Percentiles rank a stretch among this genome's conserved stretches.
Conservation (phyloP, 2,888 invertebrate species). For the Agrenia bidenticulata region DNA sequence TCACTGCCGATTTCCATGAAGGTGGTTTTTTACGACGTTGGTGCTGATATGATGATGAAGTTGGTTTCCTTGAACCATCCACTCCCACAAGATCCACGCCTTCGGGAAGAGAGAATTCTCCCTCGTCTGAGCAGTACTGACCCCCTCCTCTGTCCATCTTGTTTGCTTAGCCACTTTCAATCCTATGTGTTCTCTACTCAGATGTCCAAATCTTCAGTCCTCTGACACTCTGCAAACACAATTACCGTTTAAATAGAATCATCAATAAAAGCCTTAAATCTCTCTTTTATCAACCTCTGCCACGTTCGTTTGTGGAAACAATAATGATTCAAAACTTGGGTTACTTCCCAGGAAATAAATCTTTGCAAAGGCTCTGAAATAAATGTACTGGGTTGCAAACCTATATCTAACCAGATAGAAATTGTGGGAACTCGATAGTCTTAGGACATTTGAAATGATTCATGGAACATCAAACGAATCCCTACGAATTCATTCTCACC, state of each 20-base stretch:
- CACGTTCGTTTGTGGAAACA: too few relatives aligned
- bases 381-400: too few relatives aligned
- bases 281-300: too few relatives aligned
- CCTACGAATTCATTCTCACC: too few relatives aligned
- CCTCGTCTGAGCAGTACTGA: constrained; percentile 51
- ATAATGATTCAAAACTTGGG: too few relatives aligned
- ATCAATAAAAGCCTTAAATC: too few relatives aligned
- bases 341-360: too few relatives aligned
- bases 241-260: constrained; percentile 7
- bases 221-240: constrained; percentile 7
- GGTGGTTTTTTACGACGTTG: constrained; percentile 37
- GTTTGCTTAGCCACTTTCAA: constrained; percentile 20
- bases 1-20: constrained; percentile 50
- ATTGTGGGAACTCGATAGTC: too few relatives aligned
- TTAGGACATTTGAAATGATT: too few relatives aligned
- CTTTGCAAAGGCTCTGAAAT: too few relatives aligned
- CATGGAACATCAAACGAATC: too few relatives aligned
- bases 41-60: constrained; percentile 22
- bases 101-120: constrained; percentile 52
- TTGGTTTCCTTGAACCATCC: constrained; percentile 34
- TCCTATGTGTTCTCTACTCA: constrained; percentile 18
- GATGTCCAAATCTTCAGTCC: not conserved
- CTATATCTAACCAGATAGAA: too few relatives aligned
- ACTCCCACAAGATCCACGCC: constrained; percentile 52
- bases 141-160: constrained; percentile 48